A percentile compares a stretch with the other conserved stretches of the same genome.
Evolutionary conservation across 1,140 invertebrate genomes (phyloP).

Genomic region (Drosophila grimshawi): DNA sequence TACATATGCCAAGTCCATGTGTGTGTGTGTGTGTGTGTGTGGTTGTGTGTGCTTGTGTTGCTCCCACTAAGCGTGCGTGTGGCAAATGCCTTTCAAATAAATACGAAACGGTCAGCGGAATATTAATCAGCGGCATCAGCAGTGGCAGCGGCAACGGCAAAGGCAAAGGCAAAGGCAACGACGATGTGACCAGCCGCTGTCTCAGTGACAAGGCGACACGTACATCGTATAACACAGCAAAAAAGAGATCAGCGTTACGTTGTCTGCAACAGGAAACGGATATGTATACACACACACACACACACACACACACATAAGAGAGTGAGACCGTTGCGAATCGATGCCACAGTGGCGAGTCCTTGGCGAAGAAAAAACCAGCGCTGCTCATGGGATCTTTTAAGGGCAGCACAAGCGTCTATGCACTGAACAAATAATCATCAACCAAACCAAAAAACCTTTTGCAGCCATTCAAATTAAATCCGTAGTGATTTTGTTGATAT

Average conservation of each 20-base stretch:
- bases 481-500: too few species aligned
- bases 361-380: background rate
- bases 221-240: constrained; percentile 32
- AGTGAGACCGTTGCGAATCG: background rate
- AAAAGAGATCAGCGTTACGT: constrained; percentile 58
- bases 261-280: constrained; percentile 65
- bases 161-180: constrained; percentile 7
- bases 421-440: too few species aligned
- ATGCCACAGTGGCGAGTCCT: background rate
- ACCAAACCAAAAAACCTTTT: too few species aligned
- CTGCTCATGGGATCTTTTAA: background rate
- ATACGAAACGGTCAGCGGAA: constrained; percentile 82
- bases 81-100: constrained; percentile 82
- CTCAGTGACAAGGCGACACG: constrained; percentile 73
- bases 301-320: constrained; percentile 2
- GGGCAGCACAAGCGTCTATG: too few species aligned
- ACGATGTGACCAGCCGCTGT: constrained; percentile 39
- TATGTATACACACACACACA: constrained; percentile 36
- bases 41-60: constrained; percentile 37
- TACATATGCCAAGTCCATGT: constrained; percentile 18
- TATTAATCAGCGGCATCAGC: constrained; percentile 69
- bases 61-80: constrained; percentile 47
- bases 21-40: constrained; percentile 37
- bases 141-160: constrained; percentile 8
- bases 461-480: too few species aligned